These are phyloP conservation scores for Cancer borealis DNA, from an alignment of 2,888 invertebrate genomes.

Conservation along the genomic window DNA sequence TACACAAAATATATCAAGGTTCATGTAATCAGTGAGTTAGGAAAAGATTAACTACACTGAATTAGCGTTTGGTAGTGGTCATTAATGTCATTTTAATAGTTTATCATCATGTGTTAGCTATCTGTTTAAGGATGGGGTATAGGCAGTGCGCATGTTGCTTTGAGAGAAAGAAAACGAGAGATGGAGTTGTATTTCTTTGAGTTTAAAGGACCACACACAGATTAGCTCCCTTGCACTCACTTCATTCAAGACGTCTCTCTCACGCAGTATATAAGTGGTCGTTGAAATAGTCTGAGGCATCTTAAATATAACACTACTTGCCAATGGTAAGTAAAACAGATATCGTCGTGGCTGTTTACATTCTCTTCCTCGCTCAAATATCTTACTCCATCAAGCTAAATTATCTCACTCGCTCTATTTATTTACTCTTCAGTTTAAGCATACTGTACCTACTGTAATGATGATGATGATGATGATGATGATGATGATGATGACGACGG, in stretches of 20 bases:
- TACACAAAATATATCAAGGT: no score
- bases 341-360: not conserved
- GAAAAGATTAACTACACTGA: not conserved
- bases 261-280: no score
- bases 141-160: not conserved
- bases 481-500: not conserved
- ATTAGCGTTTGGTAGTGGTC: not conserved
- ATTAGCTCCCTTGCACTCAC: not conserved
- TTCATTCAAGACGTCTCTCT: not conserved
- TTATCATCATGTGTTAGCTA: not conserved
- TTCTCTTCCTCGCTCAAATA: not conserved
- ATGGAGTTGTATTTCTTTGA: not conserved
- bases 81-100: not conserved
- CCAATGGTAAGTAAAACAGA: not conserved
- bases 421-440: not conserved
- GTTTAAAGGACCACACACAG: not conserved
- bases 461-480: not conserved
- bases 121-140: not conserved
- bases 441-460: no score
- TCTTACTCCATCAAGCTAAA: not conserved
- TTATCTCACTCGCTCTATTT: not conserved
- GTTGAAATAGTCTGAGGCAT: not conserved
- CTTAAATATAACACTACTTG: not conserved
- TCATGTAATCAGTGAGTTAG: not conserved
- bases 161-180: slow-evolving; percentile 37